Conservation (phyloP, 2,797 vertebrate genomes). For the Scyliorhinus canicula region DNA sequence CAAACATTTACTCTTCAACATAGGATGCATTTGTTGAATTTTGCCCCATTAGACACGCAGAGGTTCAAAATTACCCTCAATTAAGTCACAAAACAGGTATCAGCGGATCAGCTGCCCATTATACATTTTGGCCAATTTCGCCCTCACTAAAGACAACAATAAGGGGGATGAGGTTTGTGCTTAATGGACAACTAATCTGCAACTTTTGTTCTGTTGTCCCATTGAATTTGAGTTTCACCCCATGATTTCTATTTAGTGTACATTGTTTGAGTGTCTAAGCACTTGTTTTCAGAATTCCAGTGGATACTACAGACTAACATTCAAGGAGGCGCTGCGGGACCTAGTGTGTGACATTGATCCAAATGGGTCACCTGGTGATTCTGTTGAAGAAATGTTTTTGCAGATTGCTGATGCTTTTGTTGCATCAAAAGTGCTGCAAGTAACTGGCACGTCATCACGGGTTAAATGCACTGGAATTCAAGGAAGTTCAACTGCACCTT, state of each 20-base stretch:
- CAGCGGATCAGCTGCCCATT: neutral
- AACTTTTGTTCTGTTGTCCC: neutral
- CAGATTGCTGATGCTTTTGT: too few relatives aligned
- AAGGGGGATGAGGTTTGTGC: neutral
- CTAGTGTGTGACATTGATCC: too few relatives aligned
- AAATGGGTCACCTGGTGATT: too few relatives aligned
- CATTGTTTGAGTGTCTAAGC: neutral
- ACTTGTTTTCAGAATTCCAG: neutral
- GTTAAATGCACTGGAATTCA: too few relatives aligned
- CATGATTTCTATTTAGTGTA: neutral
- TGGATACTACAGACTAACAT: too few relatives aligned
- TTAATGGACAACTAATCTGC: neutral
- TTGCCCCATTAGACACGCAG: neutral
- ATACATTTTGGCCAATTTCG: neutral
- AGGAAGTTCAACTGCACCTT: too few relatives aligned
- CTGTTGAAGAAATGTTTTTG: too few relatives aligned
- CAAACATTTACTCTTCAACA: neutral
- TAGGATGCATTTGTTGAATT: neutral
- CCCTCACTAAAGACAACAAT: neutral
- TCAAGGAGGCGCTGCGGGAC: too few relatives aligned
- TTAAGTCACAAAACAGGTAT: neutral
- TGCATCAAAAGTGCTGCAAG: too few relatives aligned
- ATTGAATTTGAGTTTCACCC: neutral
- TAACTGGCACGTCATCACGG: too few relatives aligned
- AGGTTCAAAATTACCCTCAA: neutral